Evolutionary conservation across 2,888 invertebrate species (phyloP), one percentile per base, ranked within the genome.

Genomic region (Stegophylla sp.): DNA sequence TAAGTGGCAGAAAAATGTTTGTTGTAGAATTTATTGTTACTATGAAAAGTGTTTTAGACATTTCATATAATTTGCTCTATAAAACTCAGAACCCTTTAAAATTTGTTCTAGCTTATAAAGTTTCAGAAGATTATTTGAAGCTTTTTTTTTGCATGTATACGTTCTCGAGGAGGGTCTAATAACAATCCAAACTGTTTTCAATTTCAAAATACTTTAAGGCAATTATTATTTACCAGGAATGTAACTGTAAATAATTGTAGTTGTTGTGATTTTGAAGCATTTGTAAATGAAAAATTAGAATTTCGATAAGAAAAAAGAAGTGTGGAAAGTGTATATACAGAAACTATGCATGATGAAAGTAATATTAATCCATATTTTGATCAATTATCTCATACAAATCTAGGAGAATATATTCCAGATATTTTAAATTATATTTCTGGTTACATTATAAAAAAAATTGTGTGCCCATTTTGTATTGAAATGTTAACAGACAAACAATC

Each of bases 121-220:
- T 28, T 13, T 61, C 28, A 5, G 26, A 61, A 28, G 59, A 61
- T 28, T 15, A 61, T 61, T 28, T 61, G 15, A 28, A 61, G n/a
- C 59, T 61, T 7, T 61, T 61, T 61, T 61, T 26, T 61, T n/a
- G 59, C n/a, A 15, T 61, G 28, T 28, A 28, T 61, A 26, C 59
- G 59, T 61, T 61, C 59, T 34, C 3, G 34, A 34, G 34, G 15
- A n/a, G 51, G 51, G 2, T 51, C n/a, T 51, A 51, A 51, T n/a
- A 51, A 51, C 7, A 51, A 51, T n/a, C n/a, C 51, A 3, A 51
- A 51, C n/a, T 51, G 51, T 51, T 17, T 51, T 17, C 56, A 59
- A 12, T 59, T 59, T 59, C 4, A 59, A 59, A 12, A 26, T 26
- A 59, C 59, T 10, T 12, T 59, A 1, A 26, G 59, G 12, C 23